These are phyloP conservation scores for Dendrolimus pini DNA, from an alignment of 2,888 invertebrate species.

Conservation along the genomic window DNA sequence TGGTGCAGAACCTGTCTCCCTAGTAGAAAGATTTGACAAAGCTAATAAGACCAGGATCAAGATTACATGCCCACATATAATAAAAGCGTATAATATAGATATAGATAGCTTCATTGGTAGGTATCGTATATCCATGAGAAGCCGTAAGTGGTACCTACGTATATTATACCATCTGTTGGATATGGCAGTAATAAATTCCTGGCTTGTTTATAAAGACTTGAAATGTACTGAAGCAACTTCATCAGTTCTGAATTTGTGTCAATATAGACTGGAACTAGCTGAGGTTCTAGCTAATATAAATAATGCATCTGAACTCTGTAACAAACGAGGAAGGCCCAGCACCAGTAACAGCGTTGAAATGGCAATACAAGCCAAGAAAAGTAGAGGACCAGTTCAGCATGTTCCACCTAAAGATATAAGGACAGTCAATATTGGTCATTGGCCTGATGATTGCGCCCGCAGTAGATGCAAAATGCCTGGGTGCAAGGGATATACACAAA, in stretches of 20 bases:
- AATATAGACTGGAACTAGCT: conserved; percentile 31
- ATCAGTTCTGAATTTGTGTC: conserved; percentile 23
- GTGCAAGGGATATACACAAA: too few relatives aligned
- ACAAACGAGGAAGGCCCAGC: conserved; percentile 28
- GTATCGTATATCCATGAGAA: conserved; percentile 21
- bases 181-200: conserved; percentile 31
- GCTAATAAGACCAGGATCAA: too few relatives aligned
- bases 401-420: background rate
- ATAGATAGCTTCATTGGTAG: conserved; percentile 25
- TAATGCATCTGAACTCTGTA: conserved; percentile 25
- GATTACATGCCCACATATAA: conserved; percentile 22
- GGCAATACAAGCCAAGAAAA: conserved; percentile 19
- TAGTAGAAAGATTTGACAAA: conserved; percentile 23
- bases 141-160: conserved; percentile 18
- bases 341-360: conserved; percentile 27
- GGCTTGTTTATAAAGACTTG: conserved; percentile 29
- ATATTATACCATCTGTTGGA: conserved; percentile 34
- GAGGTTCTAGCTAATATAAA: conserved; percentile 27
- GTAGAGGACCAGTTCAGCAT: background rate
- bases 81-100: conserved; percentile 31
- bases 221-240: too few relatives aligned
- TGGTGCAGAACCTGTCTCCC: conserved; percentile 19
- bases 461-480: background rate
- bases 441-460: background rate
- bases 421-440: background rate